These are phyloP conservation scores for Cinara cedri DNA, from an alignment of 2,888 invertebrate species.

Conservation along the genomic window DNA sequence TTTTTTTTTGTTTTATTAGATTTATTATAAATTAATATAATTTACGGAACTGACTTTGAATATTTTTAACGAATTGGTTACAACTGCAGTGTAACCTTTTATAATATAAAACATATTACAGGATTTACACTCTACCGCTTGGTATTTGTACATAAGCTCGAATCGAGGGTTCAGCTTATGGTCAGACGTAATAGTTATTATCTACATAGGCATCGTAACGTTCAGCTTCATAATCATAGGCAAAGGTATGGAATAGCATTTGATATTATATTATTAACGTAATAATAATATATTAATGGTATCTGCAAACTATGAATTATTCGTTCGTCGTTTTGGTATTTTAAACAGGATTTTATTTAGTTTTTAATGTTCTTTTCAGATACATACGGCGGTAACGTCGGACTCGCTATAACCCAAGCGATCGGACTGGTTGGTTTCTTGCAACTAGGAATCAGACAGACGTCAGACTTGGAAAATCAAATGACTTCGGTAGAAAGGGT, in stretches of 20 bases:
- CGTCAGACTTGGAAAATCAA: conserved; percentile 84
- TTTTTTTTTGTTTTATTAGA: conserved; percentile 58
- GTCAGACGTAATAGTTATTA: conserved; percentile 85
- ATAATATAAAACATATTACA: background rate
- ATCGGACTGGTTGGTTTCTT: conserved; percentile 79
- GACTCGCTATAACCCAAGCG: conserved; percentile 79
- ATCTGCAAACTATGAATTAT: no score
- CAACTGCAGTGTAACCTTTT: background rate
- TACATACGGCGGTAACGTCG: conserved; percentile 72
- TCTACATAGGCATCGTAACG: conserved; percentile 85
- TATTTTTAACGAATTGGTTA: no score
- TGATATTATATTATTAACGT: no score
- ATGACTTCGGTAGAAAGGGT: conserved; percentile 92
- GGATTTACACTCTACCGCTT: conserved; percentile 72
- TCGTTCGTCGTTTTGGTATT: background rate
- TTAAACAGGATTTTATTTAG: background rate
- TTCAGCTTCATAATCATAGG: conserved; percentile 76
- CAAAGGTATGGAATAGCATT: conserved; percentile 47
- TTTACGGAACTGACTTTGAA: no score
- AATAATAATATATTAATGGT: no score
- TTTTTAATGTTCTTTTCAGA: conserved; percentile 13
- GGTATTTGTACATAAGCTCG: conserved; percentile 87
- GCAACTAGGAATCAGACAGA: conserved; percentile 91
- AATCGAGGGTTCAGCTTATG: conserved; percentile 93
- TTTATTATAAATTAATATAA: no score